phyloP scores from a whole-genome alignment of 1,140 invertebrate genomes.

The Ephestia elutella region DNA sequence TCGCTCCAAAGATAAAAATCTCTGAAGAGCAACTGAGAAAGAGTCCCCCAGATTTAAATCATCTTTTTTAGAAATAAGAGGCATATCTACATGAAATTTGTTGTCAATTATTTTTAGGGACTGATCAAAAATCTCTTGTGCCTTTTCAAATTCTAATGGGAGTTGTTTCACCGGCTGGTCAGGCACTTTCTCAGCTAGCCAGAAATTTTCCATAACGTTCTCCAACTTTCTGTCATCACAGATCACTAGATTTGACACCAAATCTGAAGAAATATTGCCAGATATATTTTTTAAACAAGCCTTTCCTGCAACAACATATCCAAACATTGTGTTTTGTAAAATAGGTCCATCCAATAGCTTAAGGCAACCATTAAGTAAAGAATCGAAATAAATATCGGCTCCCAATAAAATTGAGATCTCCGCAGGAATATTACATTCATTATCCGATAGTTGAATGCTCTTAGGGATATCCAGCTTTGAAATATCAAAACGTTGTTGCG shows the following conservation, averaged over 20 bases:
- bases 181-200: slow-evolving; percentile 14
- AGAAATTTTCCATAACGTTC: slow-evolving; percentile 16
- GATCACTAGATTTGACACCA: slow-evolving; percentile 14
- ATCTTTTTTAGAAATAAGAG: slow-evolving; percentile 1
- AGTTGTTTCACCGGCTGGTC: background rate
- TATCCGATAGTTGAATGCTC: slow-evolving; percentile 19
- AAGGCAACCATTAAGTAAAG: slow-evolving; percentile 11
- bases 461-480: slow-evolving; percentile 16
- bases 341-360: slow-evolving; percentile 6
- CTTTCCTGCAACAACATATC: slow-evolving; percentile 21
- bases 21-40: slow-evolving; percentile 13
- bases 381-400: slow-evolving; percentile 23
- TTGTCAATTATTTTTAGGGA: slow-evolving; percentile 14
- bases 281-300: background rate
- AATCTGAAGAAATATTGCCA: background rate
- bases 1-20: no score
- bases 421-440: slow-evolving; percentile 18
- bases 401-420: slow-evolving; percentile 27
- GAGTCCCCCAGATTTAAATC: slow-evolving; percentile 16
- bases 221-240: slow-evolving; percentile 11
- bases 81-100: slow-evolving; percentile 16
- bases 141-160: slow-evolving; percentile 10
- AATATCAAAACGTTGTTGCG: slow-evolving; percentile 18
- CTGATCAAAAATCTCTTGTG: slow-evolving; percentile 15
- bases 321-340: slow-evolving; percentile 20